Conservation (phyloP, 2,113 vertebrate species). For the Oreochromis spilurus region DNA sequence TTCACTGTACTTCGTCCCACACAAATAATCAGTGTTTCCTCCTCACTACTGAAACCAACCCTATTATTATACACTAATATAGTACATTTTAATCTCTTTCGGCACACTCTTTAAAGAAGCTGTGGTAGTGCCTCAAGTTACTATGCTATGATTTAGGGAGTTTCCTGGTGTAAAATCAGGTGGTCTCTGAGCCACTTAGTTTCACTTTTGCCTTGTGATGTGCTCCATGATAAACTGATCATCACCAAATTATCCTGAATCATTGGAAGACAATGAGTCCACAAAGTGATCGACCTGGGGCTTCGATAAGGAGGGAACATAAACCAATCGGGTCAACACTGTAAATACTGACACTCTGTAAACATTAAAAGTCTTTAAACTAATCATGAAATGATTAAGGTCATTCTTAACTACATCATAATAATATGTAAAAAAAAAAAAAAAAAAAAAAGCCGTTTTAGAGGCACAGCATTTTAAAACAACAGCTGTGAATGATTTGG, state of each 20-base stretch:
- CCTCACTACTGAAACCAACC: background rate
- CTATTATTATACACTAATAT: background rate
- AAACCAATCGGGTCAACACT: rapidly evolving
- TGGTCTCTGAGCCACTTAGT: background rate
- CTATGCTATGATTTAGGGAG: background rate
- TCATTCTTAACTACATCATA: rapidly evolving
- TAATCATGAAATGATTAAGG: background rate
- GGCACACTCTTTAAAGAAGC: background rate
- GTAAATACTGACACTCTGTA: background rate
- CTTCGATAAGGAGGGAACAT: background rate
- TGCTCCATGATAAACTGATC: background rate
- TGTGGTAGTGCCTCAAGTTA: background rate
- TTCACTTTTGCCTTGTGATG: background rate
- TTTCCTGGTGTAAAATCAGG: background rate
- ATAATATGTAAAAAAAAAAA: rapidly evolving
- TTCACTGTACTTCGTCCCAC: background rate
- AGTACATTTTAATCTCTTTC: background rate
- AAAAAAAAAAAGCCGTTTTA: background rate
- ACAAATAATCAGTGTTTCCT: rapidly evolving
- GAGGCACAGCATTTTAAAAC: background rate
- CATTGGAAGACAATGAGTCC: background rate
- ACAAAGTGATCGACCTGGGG: background rate
- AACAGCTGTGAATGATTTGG: rapidly evolving
- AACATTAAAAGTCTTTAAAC: background rate
- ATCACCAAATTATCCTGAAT: background rate